Evolutionary conservation across 2,888 invertebrate species (phyloP), one percentile per base, ranked within the genome.

Genomic region (Monochamus alternatus): DNA sequence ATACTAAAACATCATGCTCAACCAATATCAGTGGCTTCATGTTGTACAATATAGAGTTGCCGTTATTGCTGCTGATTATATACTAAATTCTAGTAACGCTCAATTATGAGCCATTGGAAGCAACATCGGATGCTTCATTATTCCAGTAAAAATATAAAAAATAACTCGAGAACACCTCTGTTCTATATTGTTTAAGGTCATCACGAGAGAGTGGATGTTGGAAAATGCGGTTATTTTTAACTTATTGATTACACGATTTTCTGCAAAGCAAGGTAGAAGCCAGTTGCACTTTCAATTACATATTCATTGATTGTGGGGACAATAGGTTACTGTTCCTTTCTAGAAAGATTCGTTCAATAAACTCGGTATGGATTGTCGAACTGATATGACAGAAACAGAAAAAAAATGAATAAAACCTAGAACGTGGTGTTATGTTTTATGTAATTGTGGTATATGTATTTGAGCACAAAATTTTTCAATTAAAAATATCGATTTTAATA

Each of bases 271-370:
- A 66, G 59, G 64, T 44, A 74, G 75, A 71, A 76, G 73, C 76
- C 76, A 52, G 75, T 43, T 73, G 65, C 65, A 67, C 74, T 78
- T 71, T 71, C 71, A 31, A 63, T 52, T 73, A 64, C 71, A 47
- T 67, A 44, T 47, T 59, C 77, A 79, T 78, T 75, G 77, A 80
- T 80, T 78, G 55, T 51, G 77, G 62, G 74, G 69, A 73, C 75
- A 77, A 77, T 78, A 81, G 83, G 81, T 82, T 79, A 81, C 82
- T 82, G 81, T 84, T 82, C 79, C 81, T 84, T 84, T 84, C 82
- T 81, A 78, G 81, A 79, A 73, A 80, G 76, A 75, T 80, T 52
- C 60, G 63, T 70, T 71, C 71, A 63, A 71, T 71, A 71, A 62
- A 31, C 52, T 60, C 30, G 7, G 14, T 14, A 38, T 7, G 38